Base-by-base conservation (phyloP, 2,888 invertebrate genomes). In the Ypsolopha sequella region DNA sequence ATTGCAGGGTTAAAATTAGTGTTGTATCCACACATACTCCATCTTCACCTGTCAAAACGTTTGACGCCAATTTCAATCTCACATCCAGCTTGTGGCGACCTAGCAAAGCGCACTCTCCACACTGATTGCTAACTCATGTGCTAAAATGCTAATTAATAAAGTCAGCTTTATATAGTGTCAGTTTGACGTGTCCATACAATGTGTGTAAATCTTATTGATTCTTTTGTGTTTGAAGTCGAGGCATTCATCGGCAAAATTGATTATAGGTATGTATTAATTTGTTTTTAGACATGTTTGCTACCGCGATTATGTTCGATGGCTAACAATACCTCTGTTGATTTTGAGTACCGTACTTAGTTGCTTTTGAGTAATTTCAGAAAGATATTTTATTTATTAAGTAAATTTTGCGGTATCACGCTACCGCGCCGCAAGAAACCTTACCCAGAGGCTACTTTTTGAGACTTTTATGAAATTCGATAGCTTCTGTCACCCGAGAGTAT, bases 41-140 rank as follows among this genome's bases (percentile, higher is more conserved):
- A 65, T 58, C 57, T 56, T 57, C 57, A 59, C 52, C 67, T 62
- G 66, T 72, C 71, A 70, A 62, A 62, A 51, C 48, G 50, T 58
- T 66, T 63, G 63, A 68, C 55, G 60, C 59, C 60, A 62, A 65
- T 63, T 66, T 62, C 64, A 68, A 34, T 46, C 46, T 34, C 46
- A 10, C 7, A 33, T 34, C 35, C 46, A 46, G 34, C 34, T 10
- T 43, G 43, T 43, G 43, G 43, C 14, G 24, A 24, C 24, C 24
- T 24, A 43, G 6, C 43, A 14, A 11, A 43, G 13, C 24, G 43
- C 11, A 43, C 43, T 4, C 4, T 13, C 24, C 43, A 14, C 43
- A 14, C 24, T 13, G 43, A 43, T 14, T 43, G 43, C 43, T 24
- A 43, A 43, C 24, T 43, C 43, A 43, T 14, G 43, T 43, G 43